These are phyloP conservation scores for Dreissena rostriformis DNA, from an alignment of 1,140 invertebrate species.

Conservation along the genomic window DNA sequence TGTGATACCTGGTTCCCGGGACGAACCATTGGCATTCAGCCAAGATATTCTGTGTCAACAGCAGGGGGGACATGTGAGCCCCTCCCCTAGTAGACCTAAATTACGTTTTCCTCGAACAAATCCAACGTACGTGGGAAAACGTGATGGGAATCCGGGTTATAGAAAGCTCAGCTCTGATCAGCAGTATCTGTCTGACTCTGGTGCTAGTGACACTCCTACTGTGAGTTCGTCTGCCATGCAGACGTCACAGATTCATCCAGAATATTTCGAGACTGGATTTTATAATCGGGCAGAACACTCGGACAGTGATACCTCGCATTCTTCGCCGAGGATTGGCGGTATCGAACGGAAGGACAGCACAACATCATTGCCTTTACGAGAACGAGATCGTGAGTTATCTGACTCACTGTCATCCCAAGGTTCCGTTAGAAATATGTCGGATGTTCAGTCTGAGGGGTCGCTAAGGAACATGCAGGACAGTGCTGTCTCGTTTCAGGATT, in stretches of 20 bases:
- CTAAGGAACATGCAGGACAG: constrained; percentile 74
- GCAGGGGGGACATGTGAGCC: constrained; percentile 68
- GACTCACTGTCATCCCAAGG: constrained; percentile 81
- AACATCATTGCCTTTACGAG: constrained; percentile 48
- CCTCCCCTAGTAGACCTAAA: constrained; percentile 75
- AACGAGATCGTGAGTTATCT: constrained; percentile 81
- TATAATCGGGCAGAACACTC: constrained; percentile 74
- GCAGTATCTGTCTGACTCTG: constrained; percentile 55
- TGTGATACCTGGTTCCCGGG: constrained; percentile 41
- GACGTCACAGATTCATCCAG: constrained; percentile 69
- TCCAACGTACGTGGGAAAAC: constrained; percentile 78
- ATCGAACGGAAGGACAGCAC: constrained; percentile 70
- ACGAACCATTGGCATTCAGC: constrained; percentile 74
- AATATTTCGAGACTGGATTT: constrained; percentile 65
- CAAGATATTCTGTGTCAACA: constrained; percentile 77
- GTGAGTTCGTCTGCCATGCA: constrained; percentile 57
- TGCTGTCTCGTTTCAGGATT: constrained; percentile 72
- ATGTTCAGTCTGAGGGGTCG: constrained; percentile 78
- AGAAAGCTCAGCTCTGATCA: constrained; percentile 72
- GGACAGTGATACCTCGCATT: constrained; percentile 80
- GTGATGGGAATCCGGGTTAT: constrained; percentile 74
- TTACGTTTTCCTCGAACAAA: constrained; percentile 80
- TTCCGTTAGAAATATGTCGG: constrained; percentile 79
- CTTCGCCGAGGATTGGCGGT: constrained; percentile 63
- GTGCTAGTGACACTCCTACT: constrained; percentile 45